Evolutionary conservation across 2,797 vertebrate species (phyloP), one percentile per base, ranked within the genome.

Genomic region (Capromys pilorides): DNA sequence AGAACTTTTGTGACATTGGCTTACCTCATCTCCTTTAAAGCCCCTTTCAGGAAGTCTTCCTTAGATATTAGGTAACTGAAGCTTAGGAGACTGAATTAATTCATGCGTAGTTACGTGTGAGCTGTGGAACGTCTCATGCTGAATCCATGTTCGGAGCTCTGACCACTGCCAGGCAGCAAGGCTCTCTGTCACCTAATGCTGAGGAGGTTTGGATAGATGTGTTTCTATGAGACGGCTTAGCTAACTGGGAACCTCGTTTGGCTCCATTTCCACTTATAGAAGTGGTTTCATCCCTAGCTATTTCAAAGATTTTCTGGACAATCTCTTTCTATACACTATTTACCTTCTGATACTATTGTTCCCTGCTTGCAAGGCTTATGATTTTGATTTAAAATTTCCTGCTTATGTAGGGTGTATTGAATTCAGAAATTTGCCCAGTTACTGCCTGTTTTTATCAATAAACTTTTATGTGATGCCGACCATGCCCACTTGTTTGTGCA

Each of bases 351-450:
- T 0, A 5, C 33, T 45, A 51, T 41, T 78, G 45, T 6, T 21
- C 16, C 3, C 22, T 49, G 10, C 18, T 36, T 94, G 2, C 0
- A 51, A 67, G 16, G 3, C 3, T 49, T 88, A 51, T 64, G 4
- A 33, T 10, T 89, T 62, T 33, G 22, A 66, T 82, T 95, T 95
- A 73, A 83, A 45, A 85, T 86, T 89, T 88, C 33, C 28, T 90
- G 14, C 21, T 93, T 14, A 39, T 90, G 94, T 67, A 86, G 9
- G 21, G 24, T 64, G 41, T 64, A 36, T 1, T 91, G 39, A 26
- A 87, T 57, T 84, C 31, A 73, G 13, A 28, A 71, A 21, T 86
- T 12, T 75, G 62, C 13, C 49, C 82, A 79, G 6, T 18, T 83
- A 4, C 51, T 83, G 0, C 16, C 21, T 84, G 12, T 75, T 86